Percentiles rank a stretch among this genome's conserved stretches.
Evolutionary conservation across 1,140 invertebrate genomes (phyloP).

Genomic region (Micrasema minimum): DNA sequence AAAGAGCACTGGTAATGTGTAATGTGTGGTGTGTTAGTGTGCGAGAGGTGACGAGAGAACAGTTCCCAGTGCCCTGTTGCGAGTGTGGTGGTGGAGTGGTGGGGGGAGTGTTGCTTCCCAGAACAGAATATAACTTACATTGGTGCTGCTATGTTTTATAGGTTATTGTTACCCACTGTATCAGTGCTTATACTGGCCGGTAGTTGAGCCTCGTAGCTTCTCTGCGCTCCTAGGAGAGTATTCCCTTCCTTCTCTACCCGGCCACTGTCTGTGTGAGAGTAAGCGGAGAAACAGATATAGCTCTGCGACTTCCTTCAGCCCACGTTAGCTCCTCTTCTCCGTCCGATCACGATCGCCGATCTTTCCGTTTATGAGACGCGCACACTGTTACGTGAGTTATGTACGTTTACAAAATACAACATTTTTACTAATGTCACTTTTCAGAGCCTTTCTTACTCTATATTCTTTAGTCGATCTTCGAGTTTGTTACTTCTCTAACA

Average conservation of each 20-base stretch:
- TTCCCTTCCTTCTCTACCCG: constrained; percentile 41
- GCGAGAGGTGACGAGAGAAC: no score
- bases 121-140: constrained; percentile 29
- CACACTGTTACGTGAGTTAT: constrained; percentile 47
- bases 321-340: constrained; percentile 45
- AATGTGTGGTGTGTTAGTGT: background rate
- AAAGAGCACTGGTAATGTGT: background rate
- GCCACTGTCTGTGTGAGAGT: constrained; percentile 31
- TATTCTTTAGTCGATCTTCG: background rate
- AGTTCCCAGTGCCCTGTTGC: no score
- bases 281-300: constrained; percentile 29
- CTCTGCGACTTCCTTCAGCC: constrained; percentile 43
- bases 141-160: constrained; percentile 53
- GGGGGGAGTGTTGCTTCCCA: no score
- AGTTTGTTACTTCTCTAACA: background rate
- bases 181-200: constrained; percentile 51
- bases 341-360: constrained; percentile 43
- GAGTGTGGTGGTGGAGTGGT: no score
- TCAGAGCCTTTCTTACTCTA: constrained; percentile 20
- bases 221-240: constrained; percentile 49
- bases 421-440: constrained; percentile 52
- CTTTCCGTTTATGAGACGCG: constrained; percentile 50
- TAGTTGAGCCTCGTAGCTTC: constrained; percentile 51
- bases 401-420: constrained; percentile 51
- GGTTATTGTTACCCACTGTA: constrained; percentile 52